A percentile compares a stretch with the other conserved stretches of the same genome.
These are phyloP conservation scores for Siphlonurus alternatus DNA, from an alignment of 2,888 invertebrate species.

Conservation along the genomic window DNA sequence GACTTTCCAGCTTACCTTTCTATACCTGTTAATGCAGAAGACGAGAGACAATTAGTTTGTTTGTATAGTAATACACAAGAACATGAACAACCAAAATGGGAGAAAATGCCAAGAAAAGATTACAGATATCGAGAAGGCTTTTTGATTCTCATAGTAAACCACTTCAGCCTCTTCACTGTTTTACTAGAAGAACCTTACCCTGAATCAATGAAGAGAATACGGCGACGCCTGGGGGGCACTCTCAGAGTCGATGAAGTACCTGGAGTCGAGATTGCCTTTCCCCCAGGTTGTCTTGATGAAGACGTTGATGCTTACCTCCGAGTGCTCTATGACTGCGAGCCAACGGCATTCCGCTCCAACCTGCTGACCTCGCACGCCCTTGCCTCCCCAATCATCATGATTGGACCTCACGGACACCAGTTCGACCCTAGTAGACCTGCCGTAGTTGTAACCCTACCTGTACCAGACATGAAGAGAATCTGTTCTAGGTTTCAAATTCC, in stretches of 20 bases:
- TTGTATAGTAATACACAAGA: slow-evolving; percentile 16
- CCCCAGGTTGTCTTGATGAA: slow-evolving; percentile 15
- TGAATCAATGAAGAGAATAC: slow-evolving; percentile 13
- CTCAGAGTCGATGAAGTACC: slow-evolving; percentile 16
- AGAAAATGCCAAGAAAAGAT: slow-evolving; percentile 13
- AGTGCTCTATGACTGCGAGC: slow-evolving; percentile 18
- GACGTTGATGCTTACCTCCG: slow-evolving; percentile 17
- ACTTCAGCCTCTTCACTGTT: slow-evolving; percentile 19
- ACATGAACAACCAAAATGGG: slow-evolving; percentile 14
- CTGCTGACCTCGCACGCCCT: slow-evolving; percentile 12
- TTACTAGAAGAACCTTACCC: slow-evolving; percentile 17
- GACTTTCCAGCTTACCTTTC: slow-evolving; percentile 16
- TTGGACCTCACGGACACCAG: slow-evolving; percentile 19
- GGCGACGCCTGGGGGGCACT: slow-evolving; percentile 15
- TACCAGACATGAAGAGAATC: slow-evolving; percentile 18
- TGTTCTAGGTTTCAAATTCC: slow-evolving; percentile 8
- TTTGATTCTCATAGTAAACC: slow-evolving; percentile 15
- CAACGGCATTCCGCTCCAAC: slow-evolving; percentile 4
- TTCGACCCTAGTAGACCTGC: slow-evolving; percentile 14
- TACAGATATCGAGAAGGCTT: slow-evolving; percentile 13
- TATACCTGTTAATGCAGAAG: slow-evolving; percentile 15
- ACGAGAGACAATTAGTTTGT: slow-evolving; percentile 15
- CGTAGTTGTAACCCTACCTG: slow-evolving; percentile 18
- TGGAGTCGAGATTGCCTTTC: slow-evolving; percentile 19
- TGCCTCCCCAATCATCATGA: slow-evolving; percentile 19